Percentiles rank a stretch among this genome's conserved stretches.
phyloP scores from a whole-genome alignment of 1,140 invertebrate genomes.

The Lasioglossum albipes region DNA sequence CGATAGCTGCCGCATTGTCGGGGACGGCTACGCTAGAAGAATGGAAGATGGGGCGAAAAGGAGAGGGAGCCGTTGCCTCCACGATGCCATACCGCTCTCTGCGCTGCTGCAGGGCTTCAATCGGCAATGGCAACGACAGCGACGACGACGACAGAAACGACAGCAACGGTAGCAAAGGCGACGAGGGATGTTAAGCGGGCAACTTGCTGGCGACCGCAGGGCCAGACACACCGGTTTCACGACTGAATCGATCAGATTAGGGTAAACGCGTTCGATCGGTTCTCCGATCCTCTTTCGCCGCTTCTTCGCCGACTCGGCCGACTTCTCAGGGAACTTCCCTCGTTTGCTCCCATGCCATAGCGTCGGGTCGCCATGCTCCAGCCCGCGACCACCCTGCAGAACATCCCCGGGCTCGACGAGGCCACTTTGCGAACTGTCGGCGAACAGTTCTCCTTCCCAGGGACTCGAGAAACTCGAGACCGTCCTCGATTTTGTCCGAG shows the following conservation, averaged over 20 bases:
- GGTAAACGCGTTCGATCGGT: neutral
- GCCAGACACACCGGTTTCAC: neutral
- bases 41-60: constrained; percentile 24
- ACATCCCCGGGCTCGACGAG: neutral
- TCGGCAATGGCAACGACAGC: neutral
- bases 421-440: constrained; percentile 23
- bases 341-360: neutral
- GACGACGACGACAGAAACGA: too few relatives aligned
- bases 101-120: constrained; percentile 18
- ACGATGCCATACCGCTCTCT: too few relatives aligned
- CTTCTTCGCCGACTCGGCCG: neutral
- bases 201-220: neutral
- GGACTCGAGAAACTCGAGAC: neutral
- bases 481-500: neutral
- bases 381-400: neutral
- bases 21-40: constrained; percentile 20
- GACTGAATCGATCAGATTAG: neutral
- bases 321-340: neutral
- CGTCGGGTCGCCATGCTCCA: neutral
- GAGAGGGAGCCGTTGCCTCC: neutral
- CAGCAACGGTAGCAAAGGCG: neutral
- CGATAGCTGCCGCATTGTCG: constrained; percentile 39
- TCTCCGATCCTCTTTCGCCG: neutral
- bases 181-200: constrained; percentile 2
- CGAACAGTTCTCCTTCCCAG: neutral